Evolutionary conservation across 2,113 vertebrate genomes (phyloP).

Genomic region (Astatoreochromis straeleni): DNA sequence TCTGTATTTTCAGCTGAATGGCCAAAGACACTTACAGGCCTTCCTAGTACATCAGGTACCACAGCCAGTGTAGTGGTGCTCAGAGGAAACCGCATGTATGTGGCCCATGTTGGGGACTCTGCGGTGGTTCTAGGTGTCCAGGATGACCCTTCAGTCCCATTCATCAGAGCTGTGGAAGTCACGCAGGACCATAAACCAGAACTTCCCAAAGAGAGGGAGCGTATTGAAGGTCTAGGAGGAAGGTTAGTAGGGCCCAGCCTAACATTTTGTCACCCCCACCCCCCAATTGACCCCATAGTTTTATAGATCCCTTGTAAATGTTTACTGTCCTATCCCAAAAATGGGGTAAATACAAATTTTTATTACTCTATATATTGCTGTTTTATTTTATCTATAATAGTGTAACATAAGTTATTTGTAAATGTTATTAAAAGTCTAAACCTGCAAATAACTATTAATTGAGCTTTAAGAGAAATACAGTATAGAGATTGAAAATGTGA

Average conservation of each 20-base stretch:
- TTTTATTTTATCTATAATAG: neutral
- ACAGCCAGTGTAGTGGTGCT: conserved; percentile 94
- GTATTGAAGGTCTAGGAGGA: conserved; percentile 94
- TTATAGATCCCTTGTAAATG: neutral
- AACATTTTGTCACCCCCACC: neutral
- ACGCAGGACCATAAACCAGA: conserved; percentile 98
- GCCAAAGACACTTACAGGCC: conserved; percentile 94
- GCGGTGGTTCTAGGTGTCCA: conserved; percentile 91
- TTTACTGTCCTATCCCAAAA: neutral
- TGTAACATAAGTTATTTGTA: neutral
- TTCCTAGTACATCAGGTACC: conserved; percentile 94
- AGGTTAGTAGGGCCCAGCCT: conserved; percentile 69
- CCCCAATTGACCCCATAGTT: neutral
- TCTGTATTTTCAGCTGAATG: conserved; percentile 80
- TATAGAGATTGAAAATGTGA: neutral
- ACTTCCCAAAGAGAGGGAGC: conserved; percentile 87
- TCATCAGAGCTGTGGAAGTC: conserved; percentile 86
- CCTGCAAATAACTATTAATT: neutral
- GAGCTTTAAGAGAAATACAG: neutral
- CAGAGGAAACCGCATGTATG: conserved; percentile 88
- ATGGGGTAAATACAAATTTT: neutral
- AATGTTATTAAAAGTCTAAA: neutral
- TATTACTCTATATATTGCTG: neutral
- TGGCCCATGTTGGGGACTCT: conserved; percentile 93
- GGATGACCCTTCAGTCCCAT: conserved; percentile 81